Evolutionary conservation across 1,140 invertebrate genomes (phyloP).

Genomic region (Harpegnathos saltator): DNA sequence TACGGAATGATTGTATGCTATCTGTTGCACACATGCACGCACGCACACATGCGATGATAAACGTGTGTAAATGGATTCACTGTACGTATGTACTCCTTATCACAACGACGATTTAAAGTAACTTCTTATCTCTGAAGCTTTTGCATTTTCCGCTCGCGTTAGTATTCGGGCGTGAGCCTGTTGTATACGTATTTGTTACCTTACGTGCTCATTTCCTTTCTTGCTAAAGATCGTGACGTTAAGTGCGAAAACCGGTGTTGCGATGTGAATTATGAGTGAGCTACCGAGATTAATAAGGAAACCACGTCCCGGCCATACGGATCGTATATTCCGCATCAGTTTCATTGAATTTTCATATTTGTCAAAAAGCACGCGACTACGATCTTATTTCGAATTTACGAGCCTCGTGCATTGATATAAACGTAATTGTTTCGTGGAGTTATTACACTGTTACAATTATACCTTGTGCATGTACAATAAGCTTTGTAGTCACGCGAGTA

Average conservation of each 20-base stretch:
- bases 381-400: background rate
- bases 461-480: background rate
- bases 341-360: background rate
- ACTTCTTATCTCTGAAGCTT: slow-evolving; percentile 67
- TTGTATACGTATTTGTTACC: background rate
- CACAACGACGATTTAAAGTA: slow-evolving; percentile 64
- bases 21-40: background rate
- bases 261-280: slow-evolving; percentile 37
- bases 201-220: background rate
- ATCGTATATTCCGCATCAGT: background rate
- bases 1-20: background rate
- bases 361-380: background rate
- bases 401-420: slow-evolving; percentile 5
- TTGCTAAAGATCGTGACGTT: slow-evolving; percentile 4
- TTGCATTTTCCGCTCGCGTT: slow-evolving; percentile 35
- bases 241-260: background rate
- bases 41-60: background rate
- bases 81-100: slow-evolving; percentile 53
- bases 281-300: background rate
- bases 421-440: slow-evolving; percentile 4
- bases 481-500: background rate
- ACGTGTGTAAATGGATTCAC: background rate
- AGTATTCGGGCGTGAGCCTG: slow-evolving; percentile 24
- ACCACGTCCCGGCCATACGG: no score
- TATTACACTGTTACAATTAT: slow-evolving; percentile 6